These are phyloP conservation scores for Peromyscus nudipes DNA, from an alignment of 2,797 vertebrate species.

Conservation along the genomic window DNA sequence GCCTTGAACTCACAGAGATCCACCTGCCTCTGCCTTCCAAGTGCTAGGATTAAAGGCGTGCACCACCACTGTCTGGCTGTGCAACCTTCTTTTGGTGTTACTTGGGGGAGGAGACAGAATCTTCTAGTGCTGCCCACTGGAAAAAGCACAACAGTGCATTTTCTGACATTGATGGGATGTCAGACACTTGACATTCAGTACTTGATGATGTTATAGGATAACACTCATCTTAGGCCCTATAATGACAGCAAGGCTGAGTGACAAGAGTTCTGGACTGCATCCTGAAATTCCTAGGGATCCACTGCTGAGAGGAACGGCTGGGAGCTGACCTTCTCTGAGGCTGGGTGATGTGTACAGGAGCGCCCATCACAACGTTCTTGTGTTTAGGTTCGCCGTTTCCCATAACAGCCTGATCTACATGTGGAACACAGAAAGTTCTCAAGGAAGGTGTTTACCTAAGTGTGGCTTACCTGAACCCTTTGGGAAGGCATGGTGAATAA, in stretches of 20 bases:
- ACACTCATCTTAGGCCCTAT: background rate
- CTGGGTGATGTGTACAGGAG: background rate
- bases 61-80: background rate
- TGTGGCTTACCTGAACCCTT: background rate
- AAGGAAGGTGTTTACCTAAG: constrained; percentile 16
- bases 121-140: background rate
- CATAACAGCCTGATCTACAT: background rate
- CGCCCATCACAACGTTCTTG: background rate
- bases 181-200: background rate
- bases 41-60: background rate
- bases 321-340: background rate
- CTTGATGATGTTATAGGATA: background rate
- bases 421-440: constrained; percentile 20
- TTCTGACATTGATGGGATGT: background rate
- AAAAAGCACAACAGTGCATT: background rate
- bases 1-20: background rate
- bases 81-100: background rate
- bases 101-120: background rate
- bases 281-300: background rate
- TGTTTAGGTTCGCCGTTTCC: background rate
- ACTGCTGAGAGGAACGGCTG: background rate
- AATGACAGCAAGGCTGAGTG: background rate
- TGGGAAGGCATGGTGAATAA: background rate
- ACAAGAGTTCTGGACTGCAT: background rate
- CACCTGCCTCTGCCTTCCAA: background rate